phyloP scores from a whole-genome alignment of 2,888 invertebrate genomes.

The Phengaris arion region DNA sequence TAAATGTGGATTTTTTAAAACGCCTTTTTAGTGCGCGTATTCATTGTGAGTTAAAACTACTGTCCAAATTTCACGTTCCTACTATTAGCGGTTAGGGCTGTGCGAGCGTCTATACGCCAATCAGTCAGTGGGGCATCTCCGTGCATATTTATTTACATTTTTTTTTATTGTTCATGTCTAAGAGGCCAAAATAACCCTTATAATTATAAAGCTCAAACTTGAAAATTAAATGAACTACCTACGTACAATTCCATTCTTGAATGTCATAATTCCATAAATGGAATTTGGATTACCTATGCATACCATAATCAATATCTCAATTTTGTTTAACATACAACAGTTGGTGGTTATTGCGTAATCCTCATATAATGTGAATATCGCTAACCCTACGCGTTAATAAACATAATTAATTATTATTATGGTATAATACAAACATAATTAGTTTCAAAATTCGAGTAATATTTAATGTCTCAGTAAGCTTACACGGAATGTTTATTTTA shows the following conservation, averaged over 20 bases:
- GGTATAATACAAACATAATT: not conserved
- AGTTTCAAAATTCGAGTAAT: not conserved
- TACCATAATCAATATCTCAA: constrained; percentile 3
- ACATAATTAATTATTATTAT: constrained; percentile 4
- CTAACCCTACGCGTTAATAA: not conserved
- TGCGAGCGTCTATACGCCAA: no score
- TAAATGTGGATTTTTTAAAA: no score
- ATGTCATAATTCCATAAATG: not conserved
- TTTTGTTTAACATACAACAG: constrained; percentile 1
- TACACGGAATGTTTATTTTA: not conserved
- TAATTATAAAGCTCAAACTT: no score
- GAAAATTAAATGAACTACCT: no score
- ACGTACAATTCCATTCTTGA: not conserved
- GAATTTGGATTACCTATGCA: constrained; percentile 1
- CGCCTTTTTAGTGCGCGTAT: no score
- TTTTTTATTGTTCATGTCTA: no score
- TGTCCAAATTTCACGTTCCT: no score
- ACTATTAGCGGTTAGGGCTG: no score
- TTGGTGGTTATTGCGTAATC: constrained; percentile 1
- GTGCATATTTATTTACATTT: no score
- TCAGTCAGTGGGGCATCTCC: no score
- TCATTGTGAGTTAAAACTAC: no score
- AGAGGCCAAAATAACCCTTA: no score
- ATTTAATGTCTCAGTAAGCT: not conserved
- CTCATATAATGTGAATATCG: not conserved